Evolutionary conservation across 2,888 invertebrate genomes (phyloP).

Genomic region (Caenorhabditis wallacei): DNA sequence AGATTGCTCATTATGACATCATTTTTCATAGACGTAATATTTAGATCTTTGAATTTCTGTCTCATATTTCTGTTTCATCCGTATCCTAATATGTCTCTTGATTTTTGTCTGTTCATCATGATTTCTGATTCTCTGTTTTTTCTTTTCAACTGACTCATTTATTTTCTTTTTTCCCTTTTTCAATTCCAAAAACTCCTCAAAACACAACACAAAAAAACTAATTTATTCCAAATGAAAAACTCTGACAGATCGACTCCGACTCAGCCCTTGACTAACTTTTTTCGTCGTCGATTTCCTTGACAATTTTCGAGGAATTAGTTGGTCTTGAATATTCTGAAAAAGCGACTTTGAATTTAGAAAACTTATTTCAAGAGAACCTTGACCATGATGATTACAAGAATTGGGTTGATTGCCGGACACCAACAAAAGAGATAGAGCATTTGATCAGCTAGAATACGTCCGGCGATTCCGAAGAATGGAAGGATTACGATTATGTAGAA

Average conservation of each 20-base stretch:
- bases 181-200: background rate
- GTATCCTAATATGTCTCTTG: background rate
- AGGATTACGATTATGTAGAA: slow-evolving; percentile 56
- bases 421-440: slow-evolving; percentile 53
- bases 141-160: background rate
- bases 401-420: slow-evolving; percentile 62
- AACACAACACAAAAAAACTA: background rate
- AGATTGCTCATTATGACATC: no score
- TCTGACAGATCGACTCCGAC: slow-evolving; percentile 1
- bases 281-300: background rate
- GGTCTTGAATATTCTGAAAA: slow-evolving; percentile 51
- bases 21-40: no score
- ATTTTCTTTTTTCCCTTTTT: background rate
- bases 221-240: slow-evolving; percentile 37
- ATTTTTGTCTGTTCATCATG: background rate
- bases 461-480: slow-evolving; percentile 45
- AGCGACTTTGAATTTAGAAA: background rate
- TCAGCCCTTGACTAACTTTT: slow-evolving; percentile 14
- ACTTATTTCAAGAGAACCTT: slow-evolving; percentile 5
- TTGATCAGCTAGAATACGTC: slow-evolving; percentile 21
- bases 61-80: no score
- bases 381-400: slow-evolving; percentile 55
- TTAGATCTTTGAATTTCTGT: no score
- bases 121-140: background rate
- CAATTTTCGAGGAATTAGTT: slow-evolving; percentile 15